Conservation (phyloP, 2,797 vertebrate species). For the Etheostoma perlongum region DNA sequence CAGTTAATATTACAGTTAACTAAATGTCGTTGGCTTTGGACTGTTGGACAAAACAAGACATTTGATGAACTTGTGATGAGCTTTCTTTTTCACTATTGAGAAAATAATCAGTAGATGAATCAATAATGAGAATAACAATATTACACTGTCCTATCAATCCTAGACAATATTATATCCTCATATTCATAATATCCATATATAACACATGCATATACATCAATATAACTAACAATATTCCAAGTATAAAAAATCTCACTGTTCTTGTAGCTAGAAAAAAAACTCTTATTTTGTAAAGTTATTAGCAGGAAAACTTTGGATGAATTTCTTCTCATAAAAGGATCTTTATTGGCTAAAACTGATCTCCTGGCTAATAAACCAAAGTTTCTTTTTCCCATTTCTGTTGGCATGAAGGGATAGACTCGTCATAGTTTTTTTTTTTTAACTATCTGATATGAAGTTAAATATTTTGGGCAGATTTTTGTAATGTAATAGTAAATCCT, state of each 20-base stretch:
- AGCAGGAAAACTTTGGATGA: neutral
- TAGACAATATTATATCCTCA: neutral
- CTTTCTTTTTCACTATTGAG: neutral
- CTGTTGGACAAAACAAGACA: neutral
- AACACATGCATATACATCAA: neutral
- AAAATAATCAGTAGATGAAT: neutral
- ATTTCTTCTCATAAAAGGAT: neutral
- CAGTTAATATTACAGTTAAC: neutral
- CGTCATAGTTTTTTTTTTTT: neutral
- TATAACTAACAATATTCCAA: neutral
- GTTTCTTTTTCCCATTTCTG: neutral
- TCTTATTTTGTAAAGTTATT: no score
- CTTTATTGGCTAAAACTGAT: neutral
- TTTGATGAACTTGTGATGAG: neutral
- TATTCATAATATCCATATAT: neutral
- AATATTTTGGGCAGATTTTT: constrained; percentile 12
- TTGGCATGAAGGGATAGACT: neutral
- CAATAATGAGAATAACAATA: neutral
- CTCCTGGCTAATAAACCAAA: neutral
- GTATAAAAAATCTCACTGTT: neutral
- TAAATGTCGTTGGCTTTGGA: neutral
- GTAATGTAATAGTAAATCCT: constrained; percentile 49
- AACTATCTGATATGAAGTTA: neutral
- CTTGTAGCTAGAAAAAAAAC: neutral
- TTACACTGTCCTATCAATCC: neutral